Evolutionary conservation across 2,113 vertebrate genomes (phyloP).

Genomic region (Nannobrachium achirus): DNA sequence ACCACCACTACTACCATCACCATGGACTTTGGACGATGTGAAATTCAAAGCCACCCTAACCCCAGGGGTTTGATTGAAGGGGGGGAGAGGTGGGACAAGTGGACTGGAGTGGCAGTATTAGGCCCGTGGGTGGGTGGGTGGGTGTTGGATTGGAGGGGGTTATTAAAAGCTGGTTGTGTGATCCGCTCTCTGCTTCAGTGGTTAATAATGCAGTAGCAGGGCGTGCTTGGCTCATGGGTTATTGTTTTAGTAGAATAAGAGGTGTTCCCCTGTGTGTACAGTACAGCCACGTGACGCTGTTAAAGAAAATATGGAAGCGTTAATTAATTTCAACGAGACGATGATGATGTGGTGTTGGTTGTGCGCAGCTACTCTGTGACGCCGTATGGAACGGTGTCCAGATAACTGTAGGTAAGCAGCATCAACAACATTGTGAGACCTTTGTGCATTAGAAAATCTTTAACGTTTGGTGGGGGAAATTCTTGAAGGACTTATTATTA

Average conservation of each 20-base stretch:
- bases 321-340: too few species aligned
- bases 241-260: neutral
- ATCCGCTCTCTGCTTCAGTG: slow-evolving; percentile 62
- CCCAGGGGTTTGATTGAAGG: slow-evolving; percentile 13
- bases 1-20: slow-evolving; percentile 41
- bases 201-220: slow-evolving; percentile 51
- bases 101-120: slow-evolving; percentile 19
- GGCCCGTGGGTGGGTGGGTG: neutral
- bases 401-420: too few species aligned
- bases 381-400: too few species aligned
- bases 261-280: neutral
- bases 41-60: slow-evolving; percentile 46
- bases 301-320: too few species aligned
- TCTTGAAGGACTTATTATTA: too few species aligned
- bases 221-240: slow-evolving; percentile 72
- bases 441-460: too few species aligned
- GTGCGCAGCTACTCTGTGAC: too few species aligned
- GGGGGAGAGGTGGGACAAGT: slow-evolving; percentile 18
- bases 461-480: too few species aligned
- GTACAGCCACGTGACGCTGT: too few species aligned
- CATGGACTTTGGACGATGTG: slow-evolving; percentile 51
- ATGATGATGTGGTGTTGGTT: too few species aligned
- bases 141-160: slow-evolving; percentile 21
- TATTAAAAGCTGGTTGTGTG: slow-evolving; percentile 48
- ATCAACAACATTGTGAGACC: too few species aligned